Percentiles rank a stretch among this genome's conserved stretches.
phyloP scores from a whole-genome alignment of 2,797 vertebrate species.

The Masticophis lateralis region DNA sequence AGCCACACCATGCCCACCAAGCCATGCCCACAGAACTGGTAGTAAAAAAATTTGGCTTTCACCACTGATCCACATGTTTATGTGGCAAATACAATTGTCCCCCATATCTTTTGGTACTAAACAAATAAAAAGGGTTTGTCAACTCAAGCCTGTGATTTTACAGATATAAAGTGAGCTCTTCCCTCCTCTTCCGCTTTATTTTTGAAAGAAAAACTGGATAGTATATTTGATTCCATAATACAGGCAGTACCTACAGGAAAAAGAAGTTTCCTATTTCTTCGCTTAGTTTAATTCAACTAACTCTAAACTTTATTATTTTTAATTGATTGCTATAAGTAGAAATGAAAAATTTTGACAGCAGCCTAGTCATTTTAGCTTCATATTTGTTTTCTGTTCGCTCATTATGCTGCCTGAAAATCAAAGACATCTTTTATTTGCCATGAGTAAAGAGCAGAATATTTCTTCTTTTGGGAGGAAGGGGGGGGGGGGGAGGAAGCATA shows the following conservation, averaged over 20 bases:
- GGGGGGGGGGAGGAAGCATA: neutral
- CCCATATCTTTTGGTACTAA: neutral
- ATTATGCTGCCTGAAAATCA: neutral
- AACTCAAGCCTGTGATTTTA: neutral
- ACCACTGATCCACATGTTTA: neutral
- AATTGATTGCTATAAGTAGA: neutral
- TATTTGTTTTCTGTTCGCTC: neutral
- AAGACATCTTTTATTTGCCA: neutral
- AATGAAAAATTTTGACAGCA: neutral
- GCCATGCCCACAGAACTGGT: no score
- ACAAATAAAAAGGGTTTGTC: neutral
- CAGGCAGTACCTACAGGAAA: neutral
- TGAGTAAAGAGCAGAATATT: neutral
- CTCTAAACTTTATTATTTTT: neutral
- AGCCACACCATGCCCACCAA: no score
- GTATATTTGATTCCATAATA: neutral
- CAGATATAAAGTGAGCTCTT: neutral
- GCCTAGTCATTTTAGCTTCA: neutral
- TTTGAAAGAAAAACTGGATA: neutral
- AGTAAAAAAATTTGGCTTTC: no score
- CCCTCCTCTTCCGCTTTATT: neutral
- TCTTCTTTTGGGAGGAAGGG: neutral
- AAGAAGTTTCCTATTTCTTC: neutral
- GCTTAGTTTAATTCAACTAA: neutral
- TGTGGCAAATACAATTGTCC: neutral